Evolutionary conservation across 2,888 invertebrate genomes (phyloP).

Genomic region (Cataglyphis cursor): DNA sequence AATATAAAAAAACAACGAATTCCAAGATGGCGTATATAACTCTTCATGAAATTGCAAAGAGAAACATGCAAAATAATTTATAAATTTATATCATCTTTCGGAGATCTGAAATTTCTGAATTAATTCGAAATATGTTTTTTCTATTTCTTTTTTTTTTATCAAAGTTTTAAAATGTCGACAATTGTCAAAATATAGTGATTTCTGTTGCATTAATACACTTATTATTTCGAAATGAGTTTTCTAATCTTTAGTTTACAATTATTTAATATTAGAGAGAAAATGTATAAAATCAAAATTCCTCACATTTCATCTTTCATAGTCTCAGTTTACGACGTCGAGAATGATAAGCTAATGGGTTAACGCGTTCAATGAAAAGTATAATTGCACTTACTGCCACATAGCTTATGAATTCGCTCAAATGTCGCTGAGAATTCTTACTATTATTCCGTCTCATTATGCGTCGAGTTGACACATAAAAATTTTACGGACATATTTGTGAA

Average conservation of each 20-base stretch:
- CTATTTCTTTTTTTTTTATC: not conserved
- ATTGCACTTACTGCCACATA: slow-evolving; percentile 63
- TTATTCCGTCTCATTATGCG: slow-evolving; percentile 68
- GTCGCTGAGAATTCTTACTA: slow-evolving; percentile 64
- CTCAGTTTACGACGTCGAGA: not conserved
- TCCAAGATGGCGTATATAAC: not conserved
- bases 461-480: slow-evolving; percentile 57
- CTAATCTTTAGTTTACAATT: not conserved
- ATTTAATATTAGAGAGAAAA: not conserved
- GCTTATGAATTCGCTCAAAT: slow-evolving; percentile 55
- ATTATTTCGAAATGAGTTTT: not conserved
- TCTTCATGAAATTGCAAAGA: not conserved
- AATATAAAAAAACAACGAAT: not conserved
- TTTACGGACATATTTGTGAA: slow-evolving; percentile 55
- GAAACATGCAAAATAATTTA: not conserved
- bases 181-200: not conserved
- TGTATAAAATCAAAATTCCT: slow-evolving; percentile 1
- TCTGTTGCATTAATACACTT: not conserved
- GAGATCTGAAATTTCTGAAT: not conserved
- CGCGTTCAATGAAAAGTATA: slow-evolving; percentile 62
- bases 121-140: not conserved
- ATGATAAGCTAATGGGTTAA: slow-evolving; percentile 43
- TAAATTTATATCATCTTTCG: not conserved
- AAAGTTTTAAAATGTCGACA: not conserved
- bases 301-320: not conserved